Evolutionary conservation across 2,113 vertebrate species (phyloP).

Genomic region (Ranitomeya imitator): DNA sequence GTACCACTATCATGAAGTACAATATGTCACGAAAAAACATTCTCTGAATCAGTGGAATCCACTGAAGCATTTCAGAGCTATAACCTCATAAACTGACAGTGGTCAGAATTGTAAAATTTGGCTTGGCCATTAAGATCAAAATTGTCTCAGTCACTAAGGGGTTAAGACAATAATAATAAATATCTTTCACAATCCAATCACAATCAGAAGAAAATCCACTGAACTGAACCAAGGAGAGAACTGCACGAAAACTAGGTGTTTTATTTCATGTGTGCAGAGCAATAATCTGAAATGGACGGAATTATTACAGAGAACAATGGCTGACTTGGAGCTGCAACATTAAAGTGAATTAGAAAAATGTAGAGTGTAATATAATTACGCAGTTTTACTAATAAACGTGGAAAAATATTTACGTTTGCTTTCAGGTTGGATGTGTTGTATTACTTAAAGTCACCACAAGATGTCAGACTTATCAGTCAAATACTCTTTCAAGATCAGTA

Average conservation of each 20-base stretch:
- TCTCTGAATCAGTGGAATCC: no score
- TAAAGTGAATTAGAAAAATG: neutral
- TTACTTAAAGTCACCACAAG: conserved; percentile 25
- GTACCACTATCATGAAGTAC: no score
- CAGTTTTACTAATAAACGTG: neutral
- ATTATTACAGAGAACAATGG: neutral
- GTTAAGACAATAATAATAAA: no score
- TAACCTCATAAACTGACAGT: no score
- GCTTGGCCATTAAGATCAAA: no score
- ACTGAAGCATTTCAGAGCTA: no score
- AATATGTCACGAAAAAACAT: no score
- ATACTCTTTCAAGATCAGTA: neutral
- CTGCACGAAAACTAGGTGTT: neutral
- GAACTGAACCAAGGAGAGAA: neutral
- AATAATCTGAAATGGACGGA: neutral
- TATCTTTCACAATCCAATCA: no score
- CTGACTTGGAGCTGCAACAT: neutral
- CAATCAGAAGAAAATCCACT: no score
- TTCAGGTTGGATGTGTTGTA: neutral
- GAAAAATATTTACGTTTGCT: neutral
- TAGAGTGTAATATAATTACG: neutral
- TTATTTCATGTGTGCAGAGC: neutral
- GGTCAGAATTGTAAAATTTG: no score
- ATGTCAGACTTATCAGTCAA: conserved; percentile 48
- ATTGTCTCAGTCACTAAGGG: no score